Base-by-base conservation (phyloP, 2,113 vertebrate species). In the Lanius collurio region DNA sequence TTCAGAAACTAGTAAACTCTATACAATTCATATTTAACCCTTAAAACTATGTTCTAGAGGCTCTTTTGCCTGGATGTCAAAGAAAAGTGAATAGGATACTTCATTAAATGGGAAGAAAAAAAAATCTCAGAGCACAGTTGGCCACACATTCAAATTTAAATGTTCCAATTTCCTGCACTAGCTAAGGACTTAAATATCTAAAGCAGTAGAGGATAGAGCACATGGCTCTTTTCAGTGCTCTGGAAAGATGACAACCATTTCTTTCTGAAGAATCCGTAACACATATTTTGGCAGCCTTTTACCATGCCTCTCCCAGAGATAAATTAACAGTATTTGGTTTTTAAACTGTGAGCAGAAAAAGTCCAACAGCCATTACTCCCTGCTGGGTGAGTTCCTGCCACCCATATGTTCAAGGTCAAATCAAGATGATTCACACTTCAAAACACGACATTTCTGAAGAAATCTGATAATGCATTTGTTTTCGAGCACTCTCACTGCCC, bases 121-220 rank as follows among this genome's bases (percentile, higher is more conserved):
- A 67, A 96, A 90, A 86, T 71, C 68, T 82, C 90, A 86, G 64
- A 90, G 81, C 79, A 94, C 64, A 89, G 88, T 35, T 93, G 85
- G 93, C 68, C 65, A 87, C 59, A 68, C 33, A 49, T 78, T 92
- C 57, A 56, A 64, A 92, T 88, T 86, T 74, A 86, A 88, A 92
- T 44, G 60, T 94, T 81, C 88, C 69, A 31, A 52, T 90, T 92
- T 94, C 88, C 82, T 77, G 78, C 49, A 74, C 28, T 84, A 95
- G 87, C 71, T 68, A 89, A 94, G 59, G 47, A 92, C 86, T 92
- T 92, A 88, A 92, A 86, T 78, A 96, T 68, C 83, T 64, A 74
- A 94, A 87, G 89, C 60, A 86, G 75, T 0, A 77, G 59, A 94
- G 73, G 78, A 59, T 1, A 64, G 76, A 90, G 74, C 87, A 75